Base-by-base conservation (phyloP, 2,113 vertebrate genomes). In the Rhinoptilus africanus region DNA sequence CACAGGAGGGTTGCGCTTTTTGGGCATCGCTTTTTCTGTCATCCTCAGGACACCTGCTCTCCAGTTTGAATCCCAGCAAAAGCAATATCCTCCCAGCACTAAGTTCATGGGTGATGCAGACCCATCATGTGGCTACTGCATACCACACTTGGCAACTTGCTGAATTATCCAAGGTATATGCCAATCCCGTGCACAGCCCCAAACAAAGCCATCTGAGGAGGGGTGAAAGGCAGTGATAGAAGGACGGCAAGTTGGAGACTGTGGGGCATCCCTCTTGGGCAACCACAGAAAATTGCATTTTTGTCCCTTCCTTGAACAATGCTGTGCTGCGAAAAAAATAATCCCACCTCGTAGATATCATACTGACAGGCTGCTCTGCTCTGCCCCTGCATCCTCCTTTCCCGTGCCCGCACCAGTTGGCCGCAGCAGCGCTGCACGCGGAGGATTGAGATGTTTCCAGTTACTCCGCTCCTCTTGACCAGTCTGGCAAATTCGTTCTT, bases 1-100 rank as follows among this genome's bases (percentile, higher is more conserved):
- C 4, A 0, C 0, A 0, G 54, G n/a, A 54, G 47, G 63, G 34
- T 14, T 39, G 54, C 30, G 71, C 28, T 41, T 1, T 32, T 26
- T 19, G 63, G 13, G 12, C 39, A 18, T 54, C 3, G 0, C 37
- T 67, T 47, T 76, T 54, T 30, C 69, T 51, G 2, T 9, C 47
- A 21, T 21, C 47, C 24, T 6, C 28, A 47, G n/a, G 13, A 13
- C 10, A 22, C 8, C 39, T 7, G 9, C 47, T 39, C 53, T 60
- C 60, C 20, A 9, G 47, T 48, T 69, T 45, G 34, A 47, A 1
- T 68, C 71, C 54, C 62, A 60, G 45, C 27, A 47, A 66, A 39
- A 34, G 28, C 54, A 28, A 17, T 32, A 28, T 37, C 45, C 60
- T 67, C 37, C 37, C 19, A 68, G 51, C 59, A 50, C 24, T 14